Conservation (phyloP, 2,113 vertebrate genomes). For the Manacus vitellinus region DNA sequence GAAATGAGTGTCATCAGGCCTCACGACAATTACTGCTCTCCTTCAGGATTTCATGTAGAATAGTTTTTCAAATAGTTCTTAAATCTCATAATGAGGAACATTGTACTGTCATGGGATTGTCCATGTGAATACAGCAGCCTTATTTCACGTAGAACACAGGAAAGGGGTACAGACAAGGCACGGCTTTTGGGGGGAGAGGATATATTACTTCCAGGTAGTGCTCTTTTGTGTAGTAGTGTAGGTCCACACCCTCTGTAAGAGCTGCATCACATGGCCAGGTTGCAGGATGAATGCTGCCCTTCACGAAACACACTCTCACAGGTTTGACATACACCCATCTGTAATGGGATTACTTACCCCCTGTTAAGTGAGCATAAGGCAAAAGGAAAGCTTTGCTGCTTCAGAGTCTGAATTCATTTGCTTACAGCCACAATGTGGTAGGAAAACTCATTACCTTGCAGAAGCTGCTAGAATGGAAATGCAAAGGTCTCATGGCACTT, state of each 20-base stretch:
- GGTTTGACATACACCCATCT: neutral
- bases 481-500: neutral
- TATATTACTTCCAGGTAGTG: neutral
- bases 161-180: neutral
- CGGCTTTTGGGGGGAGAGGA: rapidly evolving
- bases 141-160: neutral
- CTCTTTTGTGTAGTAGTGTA: neutral
- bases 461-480: neutral
- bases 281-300: neutral
- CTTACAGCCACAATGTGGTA: neutral
- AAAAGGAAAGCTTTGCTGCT: neutral
- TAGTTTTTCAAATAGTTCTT: neutral
- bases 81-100: neutral
- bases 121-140: neutral
- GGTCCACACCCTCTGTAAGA: neutral
- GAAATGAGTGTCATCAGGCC: neutral
- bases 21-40: neutral
- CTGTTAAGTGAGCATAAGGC: neutral
- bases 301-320: neutral
- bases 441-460: neutral
- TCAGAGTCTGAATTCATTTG: neutral
- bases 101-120: neutral
- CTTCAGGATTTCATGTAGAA: neutral
- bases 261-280: neutral
- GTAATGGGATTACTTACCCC: neutral